A percentile compares a stretch with the other conserved stretches of the same genome.
phyloP scores from a whole-genome alignment of 2,888 invertebrate genomes.

The Lycia hirtaria region DNA sequence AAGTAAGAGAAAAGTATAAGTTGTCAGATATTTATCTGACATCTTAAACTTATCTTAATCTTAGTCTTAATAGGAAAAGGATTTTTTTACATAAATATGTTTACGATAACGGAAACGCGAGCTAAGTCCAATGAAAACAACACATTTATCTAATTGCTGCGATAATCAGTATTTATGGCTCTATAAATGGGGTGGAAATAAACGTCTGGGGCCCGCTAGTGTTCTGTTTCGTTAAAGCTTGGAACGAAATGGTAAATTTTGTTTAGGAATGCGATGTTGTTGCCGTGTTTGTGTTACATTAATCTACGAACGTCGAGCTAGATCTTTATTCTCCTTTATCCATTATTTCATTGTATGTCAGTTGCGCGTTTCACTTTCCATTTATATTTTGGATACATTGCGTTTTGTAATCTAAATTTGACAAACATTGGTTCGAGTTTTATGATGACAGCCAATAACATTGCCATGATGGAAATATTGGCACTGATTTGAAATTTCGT shows the following conservation, averaged over 20 bases:
- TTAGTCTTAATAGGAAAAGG: background rate
- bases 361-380: conserved; percentile 50
- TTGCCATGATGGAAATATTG: too few relatives aligned
- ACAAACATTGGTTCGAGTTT: too few relatives aligned
- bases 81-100: conserved; percentile 10
- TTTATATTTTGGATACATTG: conserved; percentile 55
- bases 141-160: conserved; percentile 48
- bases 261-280: conserved; percentile 63
- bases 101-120: conserved; percentile 15
- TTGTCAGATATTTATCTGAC: too few relatives aligned
- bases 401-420: conserved; percentile 46
- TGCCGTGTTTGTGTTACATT: conserved; percentile 71
- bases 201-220: conserved; percentile 39
- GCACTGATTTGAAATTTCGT: background rate
- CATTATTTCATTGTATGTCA: conserved; percentile 61
- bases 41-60: too few relatives aligned
- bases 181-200: conserved; percentile 46
- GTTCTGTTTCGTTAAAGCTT: conserved; percentile 45
- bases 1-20: too few relatives aligned
- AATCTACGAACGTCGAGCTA: conserved; percentile 66
- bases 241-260: conserved; percentile 56
- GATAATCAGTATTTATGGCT: conserved; percentile 47
- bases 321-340: conserved; percentile 64
- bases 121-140: conserved; percentile 37
- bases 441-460: too few relatives aligned